Evolutionary conservation across 2,888 invertebrate species (phyloP), one percentile per base, ranked within the genome.

Genomic region (Lasioglossum lativentre): DNA sequence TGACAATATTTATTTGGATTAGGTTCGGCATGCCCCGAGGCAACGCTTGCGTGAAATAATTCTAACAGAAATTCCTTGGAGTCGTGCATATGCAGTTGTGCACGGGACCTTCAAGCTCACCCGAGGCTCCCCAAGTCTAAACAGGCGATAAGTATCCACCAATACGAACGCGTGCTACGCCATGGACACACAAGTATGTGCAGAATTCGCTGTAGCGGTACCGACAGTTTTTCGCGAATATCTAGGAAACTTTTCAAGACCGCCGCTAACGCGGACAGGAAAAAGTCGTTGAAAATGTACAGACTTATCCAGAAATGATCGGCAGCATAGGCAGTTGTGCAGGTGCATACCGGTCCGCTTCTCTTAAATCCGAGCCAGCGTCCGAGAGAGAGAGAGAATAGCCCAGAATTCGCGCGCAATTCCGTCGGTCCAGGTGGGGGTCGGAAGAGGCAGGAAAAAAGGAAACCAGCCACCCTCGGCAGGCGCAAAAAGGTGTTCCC

Each of bases 401-500:
- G 70, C 12, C 23, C 59, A 19, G 42, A 81, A 80, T 59, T 80
- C 70, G 56, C 70, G 40, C 34, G 34, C 74, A 73, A 71, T 80
- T 66, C 70, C 59, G 12, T 16, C 56, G 34, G 1, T 19, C 19
- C 45, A 16, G 40, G n/a, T 38, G 34, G 23, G 10, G 23, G n/a
- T 4, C 19, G 40, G 14, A 16, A 27, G n/a, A 42, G 12, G 27
- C 42, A 14, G n/a, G 42, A 71, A 16, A 71, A 42, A 4, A 42
- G 27, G n/a, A 71, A 56, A 38, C 19, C 52, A 56, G 56, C 81
- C 83, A 66, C 30, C 66, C 34, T 34, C 8, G 66, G 40, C 45
- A 47, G 34, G 70, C 74, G 27, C 16, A 74, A 63, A 83, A 71
- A 83, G 83, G 77, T 71, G 84, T 83, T 84, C 83, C 75, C 72